Base-by-base conservation (phyloP, 2,113 vertebrate species). In the Hucho hucho region DNA sequence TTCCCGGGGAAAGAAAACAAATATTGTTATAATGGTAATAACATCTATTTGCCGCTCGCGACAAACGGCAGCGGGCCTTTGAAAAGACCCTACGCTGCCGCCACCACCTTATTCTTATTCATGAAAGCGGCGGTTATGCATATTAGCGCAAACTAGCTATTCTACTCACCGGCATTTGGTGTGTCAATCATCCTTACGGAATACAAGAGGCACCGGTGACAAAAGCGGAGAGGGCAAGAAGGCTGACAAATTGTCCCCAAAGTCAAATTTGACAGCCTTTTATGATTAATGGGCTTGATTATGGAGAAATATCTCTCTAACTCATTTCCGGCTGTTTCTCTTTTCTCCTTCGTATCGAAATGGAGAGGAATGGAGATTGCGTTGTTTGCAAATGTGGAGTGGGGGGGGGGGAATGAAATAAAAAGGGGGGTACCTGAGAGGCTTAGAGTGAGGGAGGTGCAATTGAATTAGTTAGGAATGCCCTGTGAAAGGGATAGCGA, bases 1-100 rank as follows among this genome's bases (percentile, higher is more conserved):
- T 89, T 88, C 85, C 88, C 74, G 26, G 75, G 86, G 79, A 88
- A 85, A 91, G 86, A 91, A 94, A 93, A 93, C 93, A 94, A 93
- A 94, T 93, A 93, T 94, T 93, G 92, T 94, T 94, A 89, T 93
- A 92, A 89, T 89, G 91, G 89, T 93, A 94, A 94, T 94, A 93
- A 93, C 92, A 92, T 92, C 89, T 91, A 92, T 93, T 91, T 89
- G 88, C 81, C 69, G 66, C 70, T 28, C 69, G 79, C 84, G 78
- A 90, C 89, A 93, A 91, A 90, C 81, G 79, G 79, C 79, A 64
- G 74, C 85, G 74, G 49, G 71, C 75, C 83, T 82, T 89, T 89
- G 88, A 84, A 91, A 92, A 88, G 87, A 85, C 86, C 87, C 80
- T 84, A 81, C 73, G 83, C 84, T 7, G 66, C 80, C 80, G 75